A percentile compares a stretch with the other conserved stretches of the same genome.
Conservation (phyloP, 2,113 vertebrate genomes). For the Pachycephala philippinensis region DNA sequence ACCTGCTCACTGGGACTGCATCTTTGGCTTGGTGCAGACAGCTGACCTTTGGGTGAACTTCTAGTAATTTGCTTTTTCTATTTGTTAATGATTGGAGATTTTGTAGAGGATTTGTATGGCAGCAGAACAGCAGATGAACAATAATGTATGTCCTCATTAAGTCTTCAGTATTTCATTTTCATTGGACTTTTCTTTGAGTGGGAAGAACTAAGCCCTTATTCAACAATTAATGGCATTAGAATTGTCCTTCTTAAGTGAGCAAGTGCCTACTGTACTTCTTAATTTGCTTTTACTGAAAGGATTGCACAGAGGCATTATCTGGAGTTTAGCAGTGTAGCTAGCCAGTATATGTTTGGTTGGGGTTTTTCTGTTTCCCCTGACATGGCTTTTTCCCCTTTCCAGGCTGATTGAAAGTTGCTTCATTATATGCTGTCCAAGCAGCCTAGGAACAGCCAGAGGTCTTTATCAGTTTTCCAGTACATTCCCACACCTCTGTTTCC, state of each 20-base stretch:
- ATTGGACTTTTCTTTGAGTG: neutral
- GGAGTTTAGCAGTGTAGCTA: neutral
- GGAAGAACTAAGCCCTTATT: neutral
- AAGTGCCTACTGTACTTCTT: neutral
- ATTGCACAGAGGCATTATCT: neutral
- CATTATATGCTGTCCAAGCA: neutral
- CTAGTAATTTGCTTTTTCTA: neutral
- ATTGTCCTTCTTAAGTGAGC: neutral
- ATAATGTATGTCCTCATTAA: conserved; percentile 14
- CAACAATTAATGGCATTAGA: neutral
- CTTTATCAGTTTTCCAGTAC: neutral
- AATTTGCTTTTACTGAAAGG: neutral
- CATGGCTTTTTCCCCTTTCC: neutral
- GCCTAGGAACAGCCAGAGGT: neutral
- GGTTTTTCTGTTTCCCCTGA: neutral
- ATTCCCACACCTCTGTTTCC: neutral
- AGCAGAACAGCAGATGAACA: neutral
- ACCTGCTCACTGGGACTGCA: neutral
- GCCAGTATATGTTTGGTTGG: neutral
- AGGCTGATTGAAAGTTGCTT: neutral
- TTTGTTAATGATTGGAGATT: conserved; percentile 7
- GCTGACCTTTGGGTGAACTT: conserved; percentile 1
- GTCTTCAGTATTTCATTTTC: neutral
- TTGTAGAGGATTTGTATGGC: neutral
- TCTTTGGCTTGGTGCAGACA: neutral